These are phyloP conservation scores for Dendrocopos noguchii DNA, from an alignment of 2,113 vertebrate species.

Conservation along the genomic window DNA sequence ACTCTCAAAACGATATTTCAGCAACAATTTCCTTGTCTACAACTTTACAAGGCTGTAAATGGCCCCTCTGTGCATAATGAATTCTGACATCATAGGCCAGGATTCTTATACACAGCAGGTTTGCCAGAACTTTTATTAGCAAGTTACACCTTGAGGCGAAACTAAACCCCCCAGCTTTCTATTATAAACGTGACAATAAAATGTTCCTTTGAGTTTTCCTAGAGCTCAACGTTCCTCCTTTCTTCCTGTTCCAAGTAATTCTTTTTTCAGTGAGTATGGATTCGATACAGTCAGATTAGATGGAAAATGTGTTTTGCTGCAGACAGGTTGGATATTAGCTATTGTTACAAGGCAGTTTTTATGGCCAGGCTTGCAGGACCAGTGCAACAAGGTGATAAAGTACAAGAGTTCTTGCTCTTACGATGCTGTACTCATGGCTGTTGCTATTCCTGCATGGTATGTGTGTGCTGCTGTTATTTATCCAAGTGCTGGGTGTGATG, in stretches of 20 bases:
- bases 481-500: not conserved
- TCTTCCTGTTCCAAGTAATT: constrained; percentile 70
- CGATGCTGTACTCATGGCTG: not conserved
- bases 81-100: constrained; percentile 77
- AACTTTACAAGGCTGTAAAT: constrained; percentile 76
- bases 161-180: constrained; percentile 60
- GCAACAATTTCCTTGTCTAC: constrained; percentile 80
- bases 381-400: constrained; percentile 35
- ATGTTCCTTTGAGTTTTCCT: constrained; percentile 63
- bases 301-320: constrained; percentile 17
- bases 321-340: constrained; percentile 41
- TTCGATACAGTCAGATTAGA: not conserved
- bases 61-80: constrained; percentile 73
- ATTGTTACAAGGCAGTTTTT: constrained; percentile 22
- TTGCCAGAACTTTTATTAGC: constrained; percentile 71
- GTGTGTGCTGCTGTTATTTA: not conserved
- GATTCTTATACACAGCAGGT: constrained; percentile 63
- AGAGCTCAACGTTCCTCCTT: constrained; percentile 42
- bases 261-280: not conserved
- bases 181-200: constrained; percentile 70
- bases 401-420: constrained; percentile 1
- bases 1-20: constrained; percentile 69
- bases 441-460: not conserved
- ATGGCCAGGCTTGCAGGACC: constrained; percentile 1
- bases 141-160: constrained; percentile 70